A percentile compares a stretch with the other conserved stretches of the same genome.
Evolutionary conservation across 1,140 invertebrate species (phyloP).

Genomic region (Drosophila setifemur): DNA sequence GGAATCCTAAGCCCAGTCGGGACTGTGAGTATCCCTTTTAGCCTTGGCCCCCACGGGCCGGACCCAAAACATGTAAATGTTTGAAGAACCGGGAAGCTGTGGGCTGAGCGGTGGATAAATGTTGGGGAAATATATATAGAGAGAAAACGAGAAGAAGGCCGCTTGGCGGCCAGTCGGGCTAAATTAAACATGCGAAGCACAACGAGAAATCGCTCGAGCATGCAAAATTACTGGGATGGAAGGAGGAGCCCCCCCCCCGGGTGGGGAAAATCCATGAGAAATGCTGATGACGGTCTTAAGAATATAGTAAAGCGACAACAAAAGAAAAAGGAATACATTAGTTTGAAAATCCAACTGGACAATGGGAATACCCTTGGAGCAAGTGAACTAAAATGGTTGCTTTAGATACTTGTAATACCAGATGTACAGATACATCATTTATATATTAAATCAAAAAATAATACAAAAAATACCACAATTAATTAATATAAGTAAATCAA

Average conservation of each 20-base stretch:
- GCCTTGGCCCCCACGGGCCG: slow-evolving; percentile 26
- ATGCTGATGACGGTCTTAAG: slow-evolving; percentile 73
- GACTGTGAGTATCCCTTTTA: slow-evolving; percentile 24
- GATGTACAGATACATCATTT: no score
- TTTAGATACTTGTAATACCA: no score
- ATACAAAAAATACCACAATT: not conserved
- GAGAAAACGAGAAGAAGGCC: not conserved
- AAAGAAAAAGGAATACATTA: slow-evolving; percentile 39
- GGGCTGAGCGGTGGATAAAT: not conserved
- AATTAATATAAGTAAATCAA: not conserved
- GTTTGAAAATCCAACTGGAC: not conserved
- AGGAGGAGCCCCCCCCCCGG: not conserved
- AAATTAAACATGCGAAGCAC: slow-evolving; percentile 71
- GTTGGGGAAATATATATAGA: not conserved
- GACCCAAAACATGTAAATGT: slow-evolving; percentile 27
- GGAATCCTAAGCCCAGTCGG: slow-evolving; percentile 6
- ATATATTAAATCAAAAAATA: no score
- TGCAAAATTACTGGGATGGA: slow-evolving; percentile 51
- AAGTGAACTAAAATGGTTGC: no score
- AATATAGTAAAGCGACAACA: slow-evolving; percentile 22
- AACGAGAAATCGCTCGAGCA: slow-evolving; percentile 58
- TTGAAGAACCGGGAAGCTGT: slow-evolving; percentile 22
- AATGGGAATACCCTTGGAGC: not conserved
- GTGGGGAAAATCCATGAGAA: slow-evolving; percentile 40
- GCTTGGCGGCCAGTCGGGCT: slow-evolving; percentile 10